A percentile compares a stretch with the other conserved stretches of the same genome.
These are phyloP conservation scores for Merops nubicus DNA, from an alignment of 2,113 vertebrate species.

Conservation along the genomic window DNA sequence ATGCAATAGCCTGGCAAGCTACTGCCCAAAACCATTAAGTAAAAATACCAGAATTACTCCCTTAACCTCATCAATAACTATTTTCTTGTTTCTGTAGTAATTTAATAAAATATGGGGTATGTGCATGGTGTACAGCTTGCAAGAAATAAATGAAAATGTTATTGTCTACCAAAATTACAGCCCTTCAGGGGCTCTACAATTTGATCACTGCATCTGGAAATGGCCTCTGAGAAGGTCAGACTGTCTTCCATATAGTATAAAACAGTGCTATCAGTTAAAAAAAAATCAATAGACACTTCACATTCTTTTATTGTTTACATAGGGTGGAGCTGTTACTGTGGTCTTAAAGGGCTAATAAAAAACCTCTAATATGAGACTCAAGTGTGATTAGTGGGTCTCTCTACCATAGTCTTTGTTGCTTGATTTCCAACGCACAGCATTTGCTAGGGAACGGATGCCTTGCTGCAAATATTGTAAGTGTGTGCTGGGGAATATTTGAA, in stretches of 20 bases:
- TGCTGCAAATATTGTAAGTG: background rate
- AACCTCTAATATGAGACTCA: background rate
- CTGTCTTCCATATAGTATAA: background rate
- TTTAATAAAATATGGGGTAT: constrained; percentile 44
- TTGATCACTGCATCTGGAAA: background rate
- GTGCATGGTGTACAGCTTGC: background rate
- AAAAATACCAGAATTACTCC: constrained; percentile 14
- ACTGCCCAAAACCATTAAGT: background rate
- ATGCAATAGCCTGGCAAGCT: background rate
- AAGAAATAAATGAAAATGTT: constrained; percentile 31
- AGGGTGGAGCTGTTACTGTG: background rate
- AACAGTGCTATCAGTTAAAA: background rate
- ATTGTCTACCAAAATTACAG: constrained; percentile 14
- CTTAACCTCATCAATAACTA: background rate
- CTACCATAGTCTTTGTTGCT: background rate
- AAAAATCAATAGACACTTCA: background rate
- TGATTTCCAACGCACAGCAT: constrained; percentile 22
- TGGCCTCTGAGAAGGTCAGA: background rate
- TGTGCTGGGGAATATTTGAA: constrained; percentile 34
- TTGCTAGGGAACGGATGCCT: background rate
- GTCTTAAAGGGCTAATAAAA: constrained; percentile 1
- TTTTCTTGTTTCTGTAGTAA: constrained; percentile 19
- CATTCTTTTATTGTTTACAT: background rate
- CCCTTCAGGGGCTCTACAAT: background rate
- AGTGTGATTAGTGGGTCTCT: constrained; percentile 52